Evolutionary conservation across 2,113 vertebrate species (phyloP).

Genomic region (Gobiocypris rarus): DNA sequence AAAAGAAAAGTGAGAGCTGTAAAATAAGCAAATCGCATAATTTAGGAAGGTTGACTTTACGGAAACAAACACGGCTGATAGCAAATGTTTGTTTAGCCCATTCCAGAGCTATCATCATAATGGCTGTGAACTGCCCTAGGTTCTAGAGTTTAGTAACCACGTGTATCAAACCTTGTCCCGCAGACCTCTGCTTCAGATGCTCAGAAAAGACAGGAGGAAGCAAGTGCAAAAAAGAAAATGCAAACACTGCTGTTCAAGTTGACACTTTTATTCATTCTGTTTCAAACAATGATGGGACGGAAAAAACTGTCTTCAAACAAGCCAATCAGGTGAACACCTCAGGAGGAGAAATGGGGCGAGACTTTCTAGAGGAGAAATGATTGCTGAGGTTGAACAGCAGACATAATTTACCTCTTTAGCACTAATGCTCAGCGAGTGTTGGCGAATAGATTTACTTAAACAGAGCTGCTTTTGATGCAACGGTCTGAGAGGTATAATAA

Average conservation of each 20-base stretch:
- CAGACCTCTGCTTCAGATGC: background rate
- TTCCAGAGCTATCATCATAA: slow-evolving; percentile 46
- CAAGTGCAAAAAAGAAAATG: background rate
- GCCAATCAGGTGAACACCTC: background rate
- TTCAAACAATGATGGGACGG: background rate
- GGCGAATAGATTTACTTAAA: background rate
- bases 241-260: background rate
- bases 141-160: background rate
- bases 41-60: background rate
- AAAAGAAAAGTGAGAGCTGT: background rate
- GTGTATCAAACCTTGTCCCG: background rate
- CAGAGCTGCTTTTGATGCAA: background rate
- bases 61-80: background rate
- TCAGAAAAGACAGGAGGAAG: background rate
- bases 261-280: background rate
- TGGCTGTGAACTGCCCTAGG: slow-evolving; percentile 5
- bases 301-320: background rate
- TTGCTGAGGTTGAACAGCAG: background rate
- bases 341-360: background rate
- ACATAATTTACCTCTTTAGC: background rate
- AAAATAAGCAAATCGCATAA: background rate
- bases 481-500: background rate
- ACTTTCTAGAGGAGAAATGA: background rate
- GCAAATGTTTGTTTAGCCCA: slow-evolving; percentile 39
- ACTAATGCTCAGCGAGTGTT: background rate